Base-by-base conservation (phyloP, 2,797 vertebrate species). In the Mico argentatus region DNA sequence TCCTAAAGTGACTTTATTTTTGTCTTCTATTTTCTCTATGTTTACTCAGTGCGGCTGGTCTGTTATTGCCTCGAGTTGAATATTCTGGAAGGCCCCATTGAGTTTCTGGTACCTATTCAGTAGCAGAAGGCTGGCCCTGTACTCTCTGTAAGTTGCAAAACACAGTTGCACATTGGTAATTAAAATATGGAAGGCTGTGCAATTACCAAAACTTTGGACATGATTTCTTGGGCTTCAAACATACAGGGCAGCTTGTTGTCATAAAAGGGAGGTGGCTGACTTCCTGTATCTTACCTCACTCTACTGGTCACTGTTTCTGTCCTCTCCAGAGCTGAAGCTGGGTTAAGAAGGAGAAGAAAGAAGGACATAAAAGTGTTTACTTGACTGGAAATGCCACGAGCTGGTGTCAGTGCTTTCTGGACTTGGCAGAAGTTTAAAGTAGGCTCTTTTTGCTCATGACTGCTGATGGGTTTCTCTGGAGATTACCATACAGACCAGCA, bases 1-100 rank as follows among this genome's bases (percentile, higher is more conserved):
- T 79, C 67, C 77, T 48, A 50, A 88, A 96, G 85, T 67, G 19
- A n/a, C 48, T 59, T 92, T 24, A 20, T 26, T 48, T 94, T 67
- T 55, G 4, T 15, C 1, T 64, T 64, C 30, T 76, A 0, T 48
- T 46, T 10, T 73, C 11, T 59, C 50, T 89, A 46, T 55, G 76
- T 73, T 90, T 92, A 36, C 36, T 88, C n/a, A 48, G n/a, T 67
- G 44, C 72, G 48, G 22, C 33, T 61, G n/a, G 39, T 76, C 67
- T 96, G 1, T 46, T 85, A 76, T 8, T 39, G 6, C 48, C 33
- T 85, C 27, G 24, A 36, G 48, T 52, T 76, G 50, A 80, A 72
- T 83, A 24, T 79, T 55, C 79, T 72, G 24, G 48, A 84, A 91
- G 87, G n/a, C 8, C 61, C 57, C 39, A 2, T 7, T 19, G 52